Evolutionary conservation across 2,888 invertebrate species (phyloP).

Genomic region (Morinoia aosen): DNA sequence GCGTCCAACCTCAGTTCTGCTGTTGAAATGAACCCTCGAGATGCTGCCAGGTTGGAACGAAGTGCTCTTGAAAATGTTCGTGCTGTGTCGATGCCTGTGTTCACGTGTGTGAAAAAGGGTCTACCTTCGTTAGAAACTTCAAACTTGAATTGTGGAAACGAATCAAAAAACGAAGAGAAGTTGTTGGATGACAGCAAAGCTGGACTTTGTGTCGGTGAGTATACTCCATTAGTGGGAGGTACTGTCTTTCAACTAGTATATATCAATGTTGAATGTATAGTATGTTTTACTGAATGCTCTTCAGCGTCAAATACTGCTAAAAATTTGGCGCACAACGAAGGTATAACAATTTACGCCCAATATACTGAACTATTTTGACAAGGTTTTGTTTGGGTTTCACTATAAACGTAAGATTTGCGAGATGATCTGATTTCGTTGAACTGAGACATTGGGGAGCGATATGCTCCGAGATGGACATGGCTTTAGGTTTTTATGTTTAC

Average conservation of each 20-base stretch:
- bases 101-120: neutral
- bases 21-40: neutral
- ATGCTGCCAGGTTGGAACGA: neutral
- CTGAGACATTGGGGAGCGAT: no score
- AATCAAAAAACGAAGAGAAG: neutral
- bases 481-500: no score
- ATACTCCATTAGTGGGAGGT: no score
- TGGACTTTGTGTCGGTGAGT: neutral
- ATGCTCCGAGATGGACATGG: no score
- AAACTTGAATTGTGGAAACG: neutral
- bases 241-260: neutral
- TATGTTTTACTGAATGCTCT: no score
- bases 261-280: neutral
- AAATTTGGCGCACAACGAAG: no score
- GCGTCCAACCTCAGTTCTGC: neutral
- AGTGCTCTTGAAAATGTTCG: neutral
- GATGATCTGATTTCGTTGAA: no score
- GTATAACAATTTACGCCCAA: no score
- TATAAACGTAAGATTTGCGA: no score
- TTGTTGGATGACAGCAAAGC: neutral
- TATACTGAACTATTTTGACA: no score
- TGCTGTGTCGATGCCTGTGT: neutral
- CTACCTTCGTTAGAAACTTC: neutral
- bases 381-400: no score
- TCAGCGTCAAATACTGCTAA: no score